Evolutionary conservation across 2,797 vertebrate species (phyloP).

Genomic region (Halcyon smyrnensis): DNA sequence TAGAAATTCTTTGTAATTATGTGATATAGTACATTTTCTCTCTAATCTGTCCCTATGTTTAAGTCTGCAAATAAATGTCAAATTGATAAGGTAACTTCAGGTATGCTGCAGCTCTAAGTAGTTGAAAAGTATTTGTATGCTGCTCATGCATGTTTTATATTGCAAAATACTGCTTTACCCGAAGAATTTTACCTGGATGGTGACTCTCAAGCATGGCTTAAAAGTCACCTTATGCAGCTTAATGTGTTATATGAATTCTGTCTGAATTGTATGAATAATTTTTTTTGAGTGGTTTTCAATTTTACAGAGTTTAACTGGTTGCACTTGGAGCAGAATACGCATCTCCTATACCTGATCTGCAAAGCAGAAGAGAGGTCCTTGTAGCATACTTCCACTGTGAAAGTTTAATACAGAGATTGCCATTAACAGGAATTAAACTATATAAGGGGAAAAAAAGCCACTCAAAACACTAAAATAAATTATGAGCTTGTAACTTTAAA

Average conservation of each 20-base stretch:
- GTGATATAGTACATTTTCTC: background rate
- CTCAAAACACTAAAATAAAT: background rate
- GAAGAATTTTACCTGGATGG: constrained; percentile 6
- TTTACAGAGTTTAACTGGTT: background rate
- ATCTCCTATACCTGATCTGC: background rate
- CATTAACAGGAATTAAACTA: background rate
- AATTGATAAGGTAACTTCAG: background rate
- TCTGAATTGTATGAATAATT: constrained; percentile 43
- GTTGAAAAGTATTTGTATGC: background rate
- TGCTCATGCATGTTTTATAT: constrained; percentile 3
- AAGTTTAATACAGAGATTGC: background rate
- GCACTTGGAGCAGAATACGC: background rate
- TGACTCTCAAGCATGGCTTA: background rate
- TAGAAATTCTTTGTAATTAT: background rate
- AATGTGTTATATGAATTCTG: constrained; percentile 28
- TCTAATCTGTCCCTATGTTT: background rate
- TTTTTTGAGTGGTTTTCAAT: constrained; percentile 37
- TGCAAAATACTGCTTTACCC: background rate
- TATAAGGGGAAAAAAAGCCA: fast-evolving
- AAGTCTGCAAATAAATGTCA: background rate
- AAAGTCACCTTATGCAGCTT: constrained; percentile 21
- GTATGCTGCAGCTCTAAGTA: background rate
- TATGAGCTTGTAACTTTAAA: background rate
- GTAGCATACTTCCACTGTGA: background rate
- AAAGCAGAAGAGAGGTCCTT: background rate